Conservation (phyloP, 2,113 vertebrate genomes). For the Marcusenius ussheri region DNA sequence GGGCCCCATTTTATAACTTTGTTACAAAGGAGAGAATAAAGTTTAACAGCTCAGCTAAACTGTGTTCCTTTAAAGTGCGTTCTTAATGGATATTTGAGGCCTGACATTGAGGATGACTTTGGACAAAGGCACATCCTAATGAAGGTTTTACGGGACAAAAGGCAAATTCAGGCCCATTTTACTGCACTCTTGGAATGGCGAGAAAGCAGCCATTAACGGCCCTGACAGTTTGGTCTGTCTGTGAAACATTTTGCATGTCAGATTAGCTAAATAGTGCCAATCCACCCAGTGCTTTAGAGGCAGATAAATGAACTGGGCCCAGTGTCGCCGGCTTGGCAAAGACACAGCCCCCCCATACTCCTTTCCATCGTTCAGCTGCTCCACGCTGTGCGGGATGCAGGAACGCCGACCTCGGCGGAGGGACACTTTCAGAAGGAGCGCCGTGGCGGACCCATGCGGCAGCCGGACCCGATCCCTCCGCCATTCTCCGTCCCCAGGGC, state of each 20-base stretch:
- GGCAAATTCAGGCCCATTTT: neutral
- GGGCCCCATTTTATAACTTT: constrained; percentile 9
- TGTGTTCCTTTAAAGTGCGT: constrained; percentile 2
- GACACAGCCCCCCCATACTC: neutral
- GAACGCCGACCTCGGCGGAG: neutral
- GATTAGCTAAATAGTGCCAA: neutral
- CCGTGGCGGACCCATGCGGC: neutral
- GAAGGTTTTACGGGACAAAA: constrained; percentile 9
- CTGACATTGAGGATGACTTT: constrained; percentile 13
- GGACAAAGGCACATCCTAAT: constrained; percentile 16
- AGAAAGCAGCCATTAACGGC: neutral
- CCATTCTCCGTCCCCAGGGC: neutral
- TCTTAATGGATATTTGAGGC: constrained; percentile 11
- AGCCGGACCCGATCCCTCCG: neutral
- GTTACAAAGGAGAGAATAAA: constrained; percentile 16
- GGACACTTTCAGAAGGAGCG: neutral
- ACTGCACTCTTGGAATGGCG: neutral
- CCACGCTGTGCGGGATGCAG: neutral
- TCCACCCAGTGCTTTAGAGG: neutral
- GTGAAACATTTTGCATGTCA: neutral
- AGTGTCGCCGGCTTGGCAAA: neutral
- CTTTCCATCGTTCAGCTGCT: neutral
- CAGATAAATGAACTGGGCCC: neutral
- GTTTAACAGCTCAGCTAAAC: constrained; percentile 15
- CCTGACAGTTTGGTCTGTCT: neutral